Evolutionary conservation across 2,797 vertebrate species (phyloP).

Genomic region (Scyliorhinus canicula): DNA sequence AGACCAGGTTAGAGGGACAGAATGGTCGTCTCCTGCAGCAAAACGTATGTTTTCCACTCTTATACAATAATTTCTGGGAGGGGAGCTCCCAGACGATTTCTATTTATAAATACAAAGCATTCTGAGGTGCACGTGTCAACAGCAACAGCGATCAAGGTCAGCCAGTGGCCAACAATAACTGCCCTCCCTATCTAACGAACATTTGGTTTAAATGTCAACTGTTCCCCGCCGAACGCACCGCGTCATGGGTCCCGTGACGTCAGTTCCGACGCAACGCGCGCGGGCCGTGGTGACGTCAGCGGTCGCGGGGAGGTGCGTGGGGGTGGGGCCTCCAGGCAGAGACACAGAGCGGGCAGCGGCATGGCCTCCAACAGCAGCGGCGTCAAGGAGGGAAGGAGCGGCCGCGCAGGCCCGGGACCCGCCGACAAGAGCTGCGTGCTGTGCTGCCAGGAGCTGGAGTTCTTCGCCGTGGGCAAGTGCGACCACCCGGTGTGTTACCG

Average conservation of each 20-base stretch:
- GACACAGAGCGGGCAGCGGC: no score
- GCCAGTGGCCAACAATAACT: neutral
- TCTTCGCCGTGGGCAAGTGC: constrained; percentile 87
- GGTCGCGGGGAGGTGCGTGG: neutral
- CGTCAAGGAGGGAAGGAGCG: neutral
- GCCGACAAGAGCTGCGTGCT: constrained; percentile 77
- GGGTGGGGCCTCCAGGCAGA: accelerated
- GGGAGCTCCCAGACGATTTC: no score
- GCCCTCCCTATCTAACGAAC: neutral
- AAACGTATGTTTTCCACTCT: no score
- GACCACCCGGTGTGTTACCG: constrained; percentile 95
- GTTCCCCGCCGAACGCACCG: neutral
- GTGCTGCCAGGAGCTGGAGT: constrained; percentile 87
- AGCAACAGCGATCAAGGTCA: no score
- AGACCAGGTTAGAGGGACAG: no score
- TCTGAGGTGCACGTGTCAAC: no score
- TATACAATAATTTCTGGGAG: no score
- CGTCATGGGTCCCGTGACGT: neutral
- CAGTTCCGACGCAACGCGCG: neutral
- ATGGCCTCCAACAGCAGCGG: neutral
- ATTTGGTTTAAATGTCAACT: neutral
- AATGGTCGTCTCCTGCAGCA: no score
- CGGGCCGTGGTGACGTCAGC: neutral
- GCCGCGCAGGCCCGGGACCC: constrained; percentile 40
- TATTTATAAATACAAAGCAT: no score